These are phyloP conservation scores for Andrena flavipes DNA, from an alignment of 2,888 invertebrate genomes.

Conservation along the genomic window DNA sequence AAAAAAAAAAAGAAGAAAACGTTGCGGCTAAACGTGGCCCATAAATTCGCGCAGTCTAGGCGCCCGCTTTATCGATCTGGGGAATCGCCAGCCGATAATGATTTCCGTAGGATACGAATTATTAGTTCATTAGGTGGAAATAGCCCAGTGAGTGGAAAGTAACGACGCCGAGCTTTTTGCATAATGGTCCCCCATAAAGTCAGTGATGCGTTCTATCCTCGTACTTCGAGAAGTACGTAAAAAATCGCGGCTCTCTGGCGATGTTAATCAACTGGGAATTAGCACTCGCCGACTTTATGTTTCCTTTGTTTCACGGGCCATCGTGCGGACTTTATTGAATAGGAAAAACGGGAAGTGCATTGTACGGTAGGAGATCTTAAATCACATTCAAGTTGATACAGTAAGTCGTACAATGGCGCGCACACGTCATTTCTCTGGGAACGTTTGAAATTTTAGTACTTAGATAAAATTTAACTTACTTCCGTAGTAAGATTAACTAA, in stretches of 20 bases:
- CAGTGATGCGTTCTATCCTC: slow-evolving; percentile 64
- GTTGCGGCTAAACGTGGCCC: background rate
- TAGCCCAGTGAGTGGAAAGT: slow-evolving; percentile 63
- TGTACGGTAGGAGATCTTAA: background rate
- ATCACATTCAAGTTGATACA: background rate
- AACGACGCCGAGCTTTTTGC: slow-evolving; percentile 67
- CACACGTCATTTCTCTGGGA: no score
- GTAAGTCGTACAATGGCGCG: no score
- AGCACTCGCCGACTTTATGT: slow-evolving; percentile 51
- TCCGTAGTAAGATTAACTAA: no score
- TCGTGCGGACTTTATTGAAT: background rate
- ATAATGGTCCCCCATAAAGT: slow-evolving; percentile 69
- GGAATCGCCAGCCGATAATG: slow-evolving; percentile 61
- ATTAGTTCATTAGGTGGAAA: slow-evolving; percentile 68
- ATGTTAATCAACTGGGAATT: slow-evolving; percentile 66
- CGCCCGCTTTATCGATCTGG: slow-evolving; percentile 25
- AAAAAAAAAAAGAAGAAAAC: no score
- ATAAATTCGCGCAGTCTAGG: slow-evolving; percentile 19
- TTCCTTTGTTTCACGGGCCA: slow-evolving; percentile 47
- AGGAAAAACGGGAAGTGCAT: slow-evolving; percentile 10
- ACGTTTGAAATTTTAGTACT: no score
- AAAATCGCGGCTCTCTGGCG: slow-evolving; percentile 56
- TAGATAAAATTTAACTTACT: no score
- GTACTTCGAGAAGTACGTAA: slow-evolving; percentile 57
- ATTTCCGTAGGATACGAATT: slow-evolving; percentile 72